Percentiles rank a stretch among this genome's conserved stretches.
phyloP scores from a whole-genome alignment of 1,140 invertebrate genomes.

The Drosophila truncata region DNA sequence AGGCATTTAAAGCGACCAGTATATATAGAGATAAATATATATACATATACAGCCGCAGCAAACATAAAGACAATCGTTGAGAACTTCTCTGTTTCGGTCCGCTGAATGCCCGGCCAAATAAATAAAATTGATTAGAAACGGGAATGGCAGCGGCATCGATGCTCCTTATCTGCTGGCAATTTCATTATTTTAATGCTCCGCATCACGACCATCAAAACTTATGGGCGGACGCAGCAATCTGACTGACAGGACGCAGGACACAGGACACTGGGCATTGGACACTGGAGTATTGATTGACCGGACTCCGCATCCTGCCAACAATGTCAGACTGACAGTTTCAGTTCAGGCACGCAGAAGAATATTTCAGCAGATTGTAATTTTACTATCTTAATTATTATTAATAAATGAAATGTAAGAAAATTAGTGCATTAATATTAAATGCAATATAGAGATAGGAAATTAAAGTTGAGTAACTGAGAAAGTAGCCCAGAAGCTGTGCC shows the following conservation, averaged over 20 bases:
- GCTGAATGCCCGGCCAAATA: conserved; percentile 49
- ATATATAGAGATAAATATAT: neutral
- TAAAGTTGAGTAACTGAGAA: neutral
- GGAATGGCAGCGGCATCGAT: conserved; percentile 19
- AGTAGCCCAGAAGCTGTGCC: neutral
- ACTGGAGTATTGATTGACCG: conserved; percentile 51
- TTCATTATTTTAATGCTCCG: conserved; percentile 76
- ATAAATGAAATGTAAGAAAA: neutral
- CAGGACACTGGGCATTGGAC: neutral
- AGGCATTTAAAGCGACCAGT: conserved; percentile 53
- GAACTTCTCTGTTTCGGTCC: conserved; percentile 22
- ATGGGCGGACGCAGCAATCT: conserved; percentile 47
- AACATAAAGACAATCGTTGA: conserved; percentile 19
- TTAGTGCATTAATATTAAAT: neutral
- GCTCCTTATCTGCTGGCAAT: conserved; percentile 73
- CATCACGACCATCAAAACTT: conserved; percentile 56
- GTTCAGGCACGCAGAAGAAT: conserved; percentile 15
- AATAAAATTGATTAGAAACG: conserved; percentile 77
- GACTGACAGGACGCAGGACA: conserved; percentile 15
- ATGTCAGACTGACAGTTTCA: conserved; percentile 1
- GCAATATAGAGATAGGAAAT: neutral
- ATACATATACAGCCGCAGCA: conserved; percentile 3
- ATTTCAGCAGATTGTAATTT: conserved; percentile 3
- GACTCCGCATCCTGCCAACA: conserved; percentile 34
- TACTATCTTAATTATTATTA: neutral